Evolutionary conservation across 2,113 vertebrate species (phyloP), one percentile per base, ranked within the genome.

Genomic region (Indri indri): DNA sequence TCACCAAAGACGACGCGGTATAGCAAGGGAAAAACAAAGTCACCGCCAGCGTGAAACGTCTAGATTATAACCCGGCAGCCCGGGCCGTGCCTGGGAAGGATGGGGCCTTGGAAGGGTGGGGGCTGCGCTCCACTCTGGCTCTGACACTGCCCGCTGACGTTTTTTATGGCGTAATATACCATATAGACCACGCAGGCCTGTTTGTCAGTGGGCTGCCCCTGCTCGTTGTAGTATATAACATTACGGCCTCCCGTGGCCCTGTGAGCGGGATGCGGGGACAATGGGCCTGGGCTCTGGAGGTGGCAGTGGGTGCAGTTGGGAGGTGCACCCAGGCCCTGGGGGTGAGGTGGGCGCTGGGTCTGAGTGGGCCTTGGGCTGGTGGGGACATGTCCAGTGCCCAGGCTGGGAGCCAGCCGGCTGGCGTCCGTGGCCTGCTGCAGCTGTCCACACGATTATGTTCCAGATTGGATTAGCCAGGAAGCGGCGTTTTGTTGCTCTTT

Each of bases 141-240:
- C 77, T 59, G 20, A 0, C 20, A 73, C 97, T 97, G 93, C 94
- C 88, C 59, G 86, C 1, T 92, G 97, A 84, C 85, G 81, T 97
- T 98, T 98, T 98, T 98, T 98, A 96, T 97, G 97, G 96, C 76
- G 76, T 95, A 50, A 95, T 40, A 52, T n/a, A 91, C 76, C 76
- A 87, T 57, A 86, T 76, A 65, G 97, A 94, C 42, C 40, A 30
- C 0, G 42, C 83, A 0, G 63, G 93, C 68, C 91, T 86, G 88
- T 92, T 91, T 96, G 97, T 97, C 97, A 97, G 96, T 6, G 80
- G 2, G 47, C 96, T 57, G 85, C 95, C 89, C 94, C 13, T 37
- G 84, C 76, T 94, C 57, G 13, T 47, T 8, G 50, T 88, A 11
- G 77, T 45, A 77, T 73, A 17, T 88, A 74, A 93, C 82, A 52